Conservation (phyloP, 2,888 invertebrate genomes). For the Plutella xylostella region DNA sequence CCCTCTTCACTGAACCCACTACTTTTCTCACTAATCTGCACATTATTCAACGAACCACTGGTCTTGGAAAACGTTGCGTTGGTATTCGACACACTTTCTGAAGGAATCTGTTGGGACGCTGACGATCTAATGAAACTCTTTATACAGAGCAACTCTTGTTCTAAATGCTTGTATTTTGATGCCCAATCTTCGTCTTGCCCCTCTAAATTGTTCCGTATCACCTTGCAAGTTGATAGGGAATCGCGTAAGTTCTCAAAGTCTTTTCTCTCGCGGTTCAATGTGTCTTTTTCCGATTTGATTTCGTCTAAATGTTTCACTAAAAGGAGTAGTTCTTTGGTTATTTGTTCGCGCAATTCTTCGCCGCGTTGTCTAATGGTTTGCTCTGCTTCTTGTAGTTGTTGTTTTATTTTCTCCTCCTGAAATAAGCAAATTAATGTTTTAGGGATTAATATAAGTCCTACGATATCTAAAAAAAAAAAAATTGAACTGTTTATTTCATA, state of each 20-base stretch:
- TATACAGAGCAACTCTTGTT: too few relatives aligned
- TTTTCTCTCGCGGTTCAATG: conserved; percentile 17
- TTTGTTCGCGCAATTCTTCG: conserved; percentile 46
- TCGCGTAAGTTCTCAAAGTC: conserved; percentile 24
- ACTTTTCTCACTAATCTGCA: conserved; percentile 17
- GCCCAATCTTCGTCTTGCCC: background rate
- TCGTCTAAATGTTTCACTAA: conserved; percentile 35
- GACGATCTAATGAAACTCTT: too few relatives aligned
- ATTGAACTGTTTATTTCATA: too few relatives aligned
- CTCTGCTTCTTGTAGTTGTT: conserved; percentile 41
- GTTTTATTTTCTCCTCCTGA: conserved; percentile 45
- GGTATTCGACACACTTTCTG: background rate
- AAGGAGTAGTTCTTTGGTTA: conserved; percentile 38
- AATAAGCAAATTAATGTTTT: too few relatives aligned
- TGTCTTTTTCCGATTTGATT: conserved; percentile 42
- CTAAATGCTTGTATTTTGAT: too few relatives aligned
- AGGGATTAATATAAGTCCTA: too few relatives aligned
- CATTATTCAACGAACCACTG: conserved; percentile 34
- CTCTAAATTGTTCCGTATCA: background rate
- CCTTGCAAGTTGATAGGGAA: conserved; percentile 36
- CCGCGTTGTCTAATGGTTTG: conserved; percentile 33
- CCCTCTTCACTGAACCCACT: background rate
- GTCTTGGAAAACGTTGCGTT: conserved; percentile 7
- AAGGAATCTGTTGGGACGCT: too few relatives aligned
- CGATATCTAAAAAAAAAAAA: too few relatives aligned